Evolutionary conservation across 2,113 vertebrate genomes (phyloP).

Genomic region (Benitochromis conjunctus): DNA sequence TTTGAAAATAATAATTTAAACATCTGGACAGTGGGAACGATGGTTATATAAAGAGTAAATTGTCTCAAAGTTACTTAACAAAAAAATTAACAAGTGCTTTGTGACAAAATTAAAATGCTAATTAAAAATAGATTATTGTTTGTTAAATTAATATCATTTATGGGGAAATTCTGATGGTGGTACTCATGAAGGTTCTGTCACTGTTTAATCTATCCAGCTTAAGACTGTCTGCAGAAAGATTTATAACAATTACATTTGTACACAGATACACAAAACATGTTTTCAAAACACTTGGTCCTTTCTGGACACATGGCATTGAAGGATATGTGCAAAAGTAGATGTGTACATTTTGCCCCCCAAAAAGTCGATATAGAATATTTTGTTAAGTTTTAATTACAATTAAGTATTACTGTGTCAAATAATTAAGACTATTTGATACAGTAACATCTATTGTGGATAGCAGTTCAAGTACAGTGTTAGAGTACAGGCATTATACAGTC

Average conservation of each 20-base stretch:
- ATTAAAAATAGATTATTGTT: neutral
- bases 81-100: neutral
- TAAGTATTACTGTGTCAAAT: neutral
- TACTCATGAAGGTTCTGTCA: neutral
- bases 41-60: neutral
- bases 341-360: neutral
- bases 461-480: neutral
- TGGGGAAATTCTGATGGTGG: neutral
- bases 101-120: neutral
- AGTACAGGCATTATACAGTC: neutral
- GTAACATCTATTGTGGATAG: neutral
- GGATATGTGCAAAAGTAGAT: neutral
- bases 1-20: conserved; percentile 37
- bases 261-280: neutral
- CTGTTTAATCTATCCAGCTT: neutral
- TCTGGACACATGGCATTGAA: neutral
- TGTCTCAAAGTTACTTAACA: neutral
- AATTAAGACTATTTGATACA: neutral
- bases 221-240: neutral
- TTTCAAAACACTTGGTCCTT: neutral
- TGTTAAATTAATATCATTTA: neutral
- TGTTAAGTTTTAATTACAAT: neutral
- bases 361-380: neutral
- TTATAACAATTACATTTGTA: neutral
- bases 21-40: conserved; percentile 9